Base-by-base conservation (phyloP, 2,888 invertebrate genomes). In the Lasius fuliginosus region DNA sequence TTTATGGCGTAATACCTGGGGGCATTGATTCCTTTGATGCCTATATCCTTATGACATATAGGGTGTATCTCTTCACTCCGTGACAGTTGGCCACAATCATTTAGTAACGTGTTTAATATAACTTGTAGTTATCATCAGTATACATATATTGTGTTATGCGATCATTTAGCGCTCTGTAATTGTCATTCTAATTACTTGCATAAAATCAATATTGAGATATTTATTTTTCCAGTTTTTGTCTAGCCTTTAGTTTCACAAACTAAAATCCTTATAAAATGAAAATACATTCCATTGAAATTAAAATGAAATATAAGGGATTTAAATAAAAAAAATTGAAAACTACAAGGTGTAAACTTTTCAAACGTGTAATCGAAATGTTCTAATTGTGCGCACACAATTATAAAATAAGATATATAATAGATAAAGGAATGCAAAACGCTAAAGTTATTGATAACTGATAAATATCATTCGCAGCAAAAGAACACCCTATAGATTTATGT, bases 1-100 rank as follows among this genome's bases (percentile, higher is more conserved):
- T 90, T 90, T 90, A 74, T 85, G 84, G 84, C 84, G 82, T 90
- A 90, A 90, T 90, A 87, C 86, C 90, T 77, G 42, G 69, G 64
- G 79, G 85, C 86, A 84, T 86, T 85, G 82, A 83, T 85, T 90
- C 84, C 87, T 83, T 85, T 84, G 87, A 88, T 88, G 84, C 85
- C 83, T 85, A 81, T 86, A 83, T 86, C 84, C 79, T 65, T 36
- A 30, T 27, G 77, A 69, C 60, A 86, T 86, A 90, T 86, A 69
- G 85, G 83, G 90, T 89, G 88, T 85, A 71, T 69, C 40, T 12
- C 27, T 79, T 23, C 33, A 46, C 62, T 62, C 23, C 53, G 1
- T 6, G 15, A 23, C 23, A 74, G 11, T 30, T 5, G 18, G 49
- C 18, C 27, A 18, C 18, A 49, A 36, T 36, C 46, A 27, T 49